These are phyloP conservation scores for Anguilla pacifica DNA, from an alignment of 2,797 vertebrate genomes.

Conservation along the genomic window DNA sequence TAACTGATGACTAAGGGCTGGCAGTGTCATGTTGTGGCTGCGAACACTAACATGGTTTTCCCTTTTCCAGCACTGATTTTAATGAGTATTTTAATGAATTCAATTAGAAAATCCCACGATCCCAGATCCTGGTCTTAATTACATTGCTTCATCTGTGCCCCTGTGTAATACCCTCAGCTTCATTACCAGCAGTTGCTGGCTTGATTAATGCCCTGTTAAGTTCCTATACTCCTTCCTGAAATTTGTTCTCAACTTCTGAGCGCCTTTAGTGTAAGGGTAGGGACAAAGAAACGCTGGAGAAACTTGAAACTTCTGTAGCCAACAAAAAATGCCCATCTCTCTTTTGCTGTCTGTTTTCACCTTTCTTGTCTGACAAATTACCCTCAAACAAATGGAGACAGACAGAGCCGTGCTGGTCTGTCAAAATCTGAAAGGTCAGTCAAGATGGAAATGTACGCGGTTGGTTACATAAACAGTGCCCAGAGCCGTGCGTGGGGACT, in stretches of 20 bases:
- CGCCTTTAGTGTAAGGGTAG: neutral
- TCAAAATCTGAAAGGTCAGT: neutral
- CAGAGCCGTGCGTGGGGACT: neutral
- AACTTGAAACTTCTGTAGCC: neutral
- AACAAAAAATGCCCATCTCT: neutral
- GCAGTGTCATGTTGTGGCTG: neutral
- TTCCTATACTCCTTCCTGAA: neutral
- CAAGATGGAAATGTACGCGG: neutral
- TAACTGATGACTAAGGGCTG: neutral
- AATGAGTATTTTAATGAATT: constrained; percentile 1
- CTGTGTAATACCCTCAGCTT: neutral
- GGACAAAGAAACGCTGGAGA: neutral
- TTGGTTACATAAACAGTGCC: neutral
- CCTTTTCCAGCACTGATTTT: neutral
- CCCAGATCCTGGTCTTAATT: neutral
- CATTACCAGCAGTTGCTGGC: neutral
- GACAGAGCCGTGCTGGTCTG: neutral
- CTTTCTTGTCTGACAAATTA: neutral
- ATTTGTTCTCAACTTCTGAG: neutral
- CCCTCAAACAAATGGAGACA: neutral
- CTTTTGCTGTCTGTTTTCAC: neutral
- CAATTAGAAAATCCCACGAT: neutral
- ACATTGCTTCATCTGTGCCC: neutral
- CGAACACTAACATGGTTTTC: neutral
- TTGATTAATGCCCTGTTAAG: neutral